A percentile compares a stretch with the other conserved stretches of the same genome.
Conservation (phyloP, 2,113 vertebrate genomes). For the Tricholaema leucomelas region DNA sequence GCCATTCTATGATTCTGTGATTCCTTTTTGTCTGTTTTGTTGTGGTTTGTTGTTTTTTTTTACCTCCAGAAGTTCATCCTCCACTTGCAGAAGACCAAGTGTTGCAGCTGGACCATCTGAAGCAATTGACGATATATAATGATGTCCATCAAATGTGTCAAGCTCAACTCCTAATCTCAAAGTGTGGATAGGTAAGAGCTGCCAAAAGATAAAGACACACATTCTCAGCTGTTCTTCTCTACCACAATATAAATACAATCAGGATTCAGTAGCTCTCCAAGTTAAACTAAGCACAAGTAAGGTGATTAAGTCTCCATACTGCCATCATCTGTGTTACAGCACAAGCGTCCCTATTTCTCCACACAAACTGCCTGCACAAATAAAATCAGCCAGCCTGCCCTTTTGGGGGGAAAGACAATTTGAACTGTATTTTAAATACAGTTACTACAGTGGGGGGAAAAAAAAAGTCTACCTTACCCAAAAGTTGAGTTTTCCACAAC, state of each 20-base stretch:
- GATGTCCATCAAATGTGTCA: slow-evolving; percentile 94
- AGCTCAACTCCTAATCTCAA: slow-evolving; percentile 92
- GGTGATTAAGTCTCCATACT: not conserved
- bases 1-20: no score
- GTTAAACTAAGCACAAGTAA: not conserved
- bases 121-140: slow-evolving; percentile 92
- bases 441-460: not conserved
- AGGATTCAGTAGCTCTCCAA: not conserved
- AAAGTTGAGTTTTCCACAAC: not conserved
- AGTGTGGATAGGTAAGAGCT: slow-evolving; percentile 93
- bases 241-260: not conserved
- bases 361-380: not conserved
- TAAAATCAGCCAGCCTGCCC: not conserved
- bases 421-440: not conserved
- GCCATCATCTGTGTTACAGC: not conserved
- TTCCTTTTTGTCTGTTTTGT: no score
- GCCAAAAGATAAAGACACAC: not conserved
- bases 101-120: slow-evolving; percentile 85
- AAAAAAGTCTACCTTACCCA: not conserved
- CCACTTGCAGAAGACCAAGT: slow-evolving; percentile 83
- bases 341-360: not conserved
- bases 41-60: not conserved
- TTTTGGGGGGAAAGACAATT: not conserved
- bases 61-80: slow-evolving; percentile 97
- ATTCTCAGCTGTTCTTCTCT: not conserved